A percentile compares a stretch with the other conserved stretches of the same genome.
Evolutionary conservation across 2,113 vertebrate genomes (phyloP).

Genomic region (Gadus macrocephalus): DNA sequence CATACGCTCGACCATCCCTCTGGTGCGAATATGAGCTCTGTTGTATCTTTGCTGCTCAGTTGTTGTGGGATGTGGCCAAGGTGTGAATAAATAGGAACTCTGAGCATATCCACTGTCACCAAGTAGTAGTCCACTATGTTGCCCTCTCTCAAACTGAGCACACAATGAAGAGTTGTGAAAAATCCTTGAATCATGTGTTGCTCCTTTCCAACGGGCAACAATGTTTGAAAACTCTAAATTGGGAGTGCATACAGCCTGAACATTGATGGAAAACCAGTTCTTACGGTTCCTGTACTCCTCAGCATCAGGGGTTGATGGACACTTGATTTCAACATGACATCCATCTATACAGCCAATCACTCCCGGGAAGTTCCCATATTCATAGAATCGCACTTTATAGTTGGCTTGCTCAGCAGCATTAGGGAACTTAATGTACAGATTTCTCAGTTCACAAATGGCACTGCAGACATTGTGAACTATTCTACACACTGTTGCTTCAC

Average conservation of each 20-base stretch:
- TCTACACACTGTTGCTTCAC: not conserved
- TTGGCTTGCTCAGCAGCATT: not conserved
- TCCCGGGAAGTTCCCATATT: not conserved
- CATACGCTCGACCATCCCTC: too few relatives aligned
- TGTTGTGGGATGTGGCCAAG: too few relatives aligned
- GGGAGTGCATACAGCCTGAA: not conserved
- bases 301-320: not conserved
- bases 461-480: not conserved
- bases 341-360: not conserved
- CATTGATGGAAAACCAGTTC: conserved; percentile 1
- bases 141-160: too few relatives aligned
- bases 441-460: not conserved
- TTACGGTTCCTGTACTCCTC: not conserved
- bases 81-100: too few relatives aligned
- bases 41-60: too few relatives aligned
- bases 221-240: not conserved
- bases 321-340: not conserved
- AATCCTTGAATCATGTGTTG: too few relatives aligned
- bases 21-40: too few relatives aligned
- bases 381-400: conserved; percentile 1
- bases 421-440: not conserved
- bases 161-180: too few relatives aligned
- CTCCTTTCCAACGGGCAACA: too few relatives aligned
- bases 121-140: too few relatives aligned
- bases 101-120: too few relatives aligned